Percentiles rank a stretch among this genome's conserved stretches.
Evolutionary conservation across 2,113 vertebrate genomes (phyloP).

Genomic region (Poeciliopsis turrubarensis): DNA sequence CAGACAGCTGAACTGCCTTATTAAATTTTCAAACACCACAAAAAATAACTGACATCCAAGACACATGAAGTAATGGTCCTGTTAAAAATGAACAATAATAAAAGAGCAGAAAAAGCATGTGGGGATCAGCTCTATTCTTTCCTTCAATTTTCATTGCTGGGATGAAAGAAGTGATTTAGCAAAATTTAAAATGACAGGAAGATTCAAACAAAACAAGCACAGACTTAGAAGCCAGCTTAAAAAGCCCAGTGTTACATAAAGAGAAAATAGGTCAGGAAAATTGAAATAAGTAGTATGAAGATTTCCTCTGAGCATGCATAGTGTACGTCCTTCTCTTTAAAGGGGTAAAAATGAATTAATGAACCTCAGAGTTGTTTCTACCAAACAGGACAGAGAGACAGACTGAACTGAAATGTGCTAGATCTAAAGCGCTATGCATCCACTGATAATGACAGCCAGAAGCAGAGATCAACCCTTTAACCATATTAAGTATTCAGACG

Average conservation of each 20-base stretch:
- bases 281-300: conserved; percentile 21
- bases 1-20: conserved; percentile 34
- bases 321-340: conserved; percentile 4
- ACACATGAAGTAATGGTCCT: neutral
- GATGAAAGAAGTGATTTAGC: conserved; percentile 45
- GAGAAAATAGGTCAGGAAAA: conserved; percentile 35
- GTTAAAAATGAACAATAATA: conserved; percentile 8
- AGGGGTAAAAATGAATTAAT: conserved; percentile 41
- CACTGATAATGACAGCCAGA: conserved; percentile 29
- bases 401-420: conserved; percentile 15
- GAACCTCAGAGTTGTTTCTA: conserved; percentile 48
- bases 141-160: conserved; percentile 12
- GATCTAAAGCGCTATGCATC: conserved; percentile 7
- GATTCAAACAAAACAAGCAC: conserved; percentile 12
- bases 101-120: conserved; percentile 26
- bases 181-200: conserved; percentile 20
- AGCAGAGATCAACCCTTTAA: conserved; percentile 39
- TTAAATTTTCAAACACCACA: conserved; percentile 35
- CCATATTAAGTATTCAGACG: conserved; percentile 56
- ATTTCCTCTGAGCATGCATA: conserved; percentile 18
- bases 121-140: conserved; percentile 19
- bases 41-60: conserved; percentile 4
- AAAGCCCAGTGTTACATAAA: conserved; percentile 29
- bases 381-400: conserved; percentile 16
- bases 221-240: conserved; percentile 31